Conservation (phyloP, 2,113 vertebrate genomes). For the Centropus bengalensis region DNA sequence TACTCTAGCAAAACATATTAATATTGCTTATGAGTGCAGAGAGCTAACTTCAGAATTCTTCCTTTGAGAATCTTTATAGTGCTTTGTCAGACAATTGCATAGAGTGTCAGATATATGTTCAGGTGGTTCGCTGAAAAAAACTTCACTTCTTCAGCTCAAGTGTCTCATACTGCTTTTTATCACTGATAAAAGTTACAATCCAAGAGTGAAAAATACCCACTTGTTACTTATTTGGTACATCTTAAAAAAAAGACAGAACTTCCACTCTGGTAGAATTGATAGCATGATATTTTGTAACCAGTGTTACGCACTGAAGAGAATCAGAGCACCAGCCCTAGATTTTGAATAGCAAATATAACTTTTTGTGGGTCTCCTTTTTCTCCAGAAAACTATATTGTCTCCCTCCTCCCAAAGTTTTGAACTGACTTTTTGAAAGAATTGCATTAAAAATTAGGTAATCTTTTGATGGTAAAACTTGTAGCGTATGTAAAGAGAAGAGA, state of each 20-base stretch:
- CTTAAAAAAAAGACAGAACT: background rate
- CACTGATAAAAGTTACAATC: background rate
- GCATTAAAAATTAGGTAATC: background rate
- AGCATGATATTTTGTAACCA: background rate
- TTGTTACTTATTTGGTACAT: background rate
- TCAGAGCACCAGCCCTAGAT: background rate
- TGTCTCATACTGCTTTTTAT: background rate
- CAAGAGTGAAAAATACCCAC: background rate
- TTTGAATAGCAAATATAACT: background rate
- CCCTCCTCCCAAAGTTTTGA: background rate
- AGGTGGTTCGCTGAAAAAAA: background rate
- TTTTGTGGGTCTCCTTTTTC: background rate
- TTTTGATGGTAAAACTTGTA: background rate
- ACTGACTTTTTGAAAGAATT: background rate
- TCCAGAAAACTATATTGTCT: background rate
- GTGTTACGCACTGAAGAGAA: background rate
- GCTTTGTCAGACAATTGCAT: background rate
- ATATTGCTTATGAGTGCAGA: background rate
- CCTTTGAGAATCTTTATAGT: background rate
- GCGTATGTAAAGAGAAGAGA: background rate
- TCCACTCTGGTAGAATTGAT: background rate
- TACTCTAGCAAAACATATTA: background rate
- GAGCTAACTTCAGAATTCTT: background rate
- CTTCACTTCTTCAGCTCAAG: background rate
- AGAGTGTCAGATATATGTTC: background rate